phyloP scores from a whole-genome alignment of 2,797 vertebrate genomes.

The Parotocinclus haroldoi region DNA sequence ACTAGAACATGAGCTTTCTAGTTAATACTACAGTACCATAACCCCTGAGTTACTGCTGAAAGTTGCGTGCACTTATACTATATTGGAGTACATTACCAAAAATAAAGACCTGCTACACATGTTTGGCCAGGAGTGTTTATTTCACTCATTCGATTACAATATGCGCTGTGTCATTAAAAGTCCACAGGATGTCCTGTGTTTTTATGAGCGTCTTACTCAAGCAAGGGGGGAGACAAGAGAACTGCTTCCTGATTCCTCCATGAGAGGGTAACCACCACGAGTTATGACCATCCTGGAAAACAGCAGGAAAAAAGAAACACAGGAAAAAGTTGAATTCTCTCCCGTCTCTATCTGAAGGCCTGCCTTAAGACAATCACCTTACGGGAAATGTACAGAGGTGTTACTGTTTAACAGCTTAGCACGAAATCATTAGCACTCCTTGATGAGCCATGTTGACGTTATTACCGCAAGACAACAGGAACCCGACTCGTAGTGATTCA shows the following conservation, averaged over 20 bases:
- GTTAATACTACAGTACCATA: too few species aligned
- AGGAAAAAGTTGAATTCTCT: constrained; percentile 37
- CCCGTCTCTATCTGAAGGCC: constrained; percentile 36
- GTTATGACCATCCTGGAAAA: constrained; percentile 56
- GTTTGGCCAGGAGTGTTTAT: constrained; percentile 63
- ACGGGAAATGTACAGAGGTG: constrained; percentile 23
- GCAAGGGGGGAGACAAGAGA: constrained; percentile 48
- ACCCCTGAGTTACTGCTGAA: too few species aligned
- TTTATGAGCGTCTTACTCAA: constrained; percentile 67
- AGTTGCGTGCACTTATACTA: neutral
- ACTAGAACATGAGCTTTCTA: too few species aligned
- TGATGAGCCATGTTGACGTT: constrained; percentile 55
- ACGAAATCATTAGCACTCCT: constrained; percentile 40
- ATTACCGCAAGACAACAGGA: constrained; percentile 62
- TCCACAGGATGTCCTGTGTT: constrained; percentile 67
- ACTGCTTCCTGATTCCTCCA: constrained; percentile 62
- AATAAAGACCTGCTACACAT: constrained; percentile 28
- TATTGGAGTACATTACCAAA: neutral
- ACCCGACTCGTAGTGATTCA: constrained; percentile 57
- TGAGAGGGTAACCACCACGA: constrained; percentile 55
- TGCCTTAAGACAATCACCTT: constrained; percentile 11
- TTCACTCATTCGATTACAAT: constrained; percentile 70
- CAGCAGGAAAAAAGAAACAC: constrained; percentile 53
- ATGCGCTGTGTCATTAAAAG: constrained; percentile 64
- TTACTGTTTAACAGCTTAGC: constrained; percentile 56